phyloP scores from a whole-genome alignment of 2,888 invertebrate species.

The Oasisia sp. region DNA sequence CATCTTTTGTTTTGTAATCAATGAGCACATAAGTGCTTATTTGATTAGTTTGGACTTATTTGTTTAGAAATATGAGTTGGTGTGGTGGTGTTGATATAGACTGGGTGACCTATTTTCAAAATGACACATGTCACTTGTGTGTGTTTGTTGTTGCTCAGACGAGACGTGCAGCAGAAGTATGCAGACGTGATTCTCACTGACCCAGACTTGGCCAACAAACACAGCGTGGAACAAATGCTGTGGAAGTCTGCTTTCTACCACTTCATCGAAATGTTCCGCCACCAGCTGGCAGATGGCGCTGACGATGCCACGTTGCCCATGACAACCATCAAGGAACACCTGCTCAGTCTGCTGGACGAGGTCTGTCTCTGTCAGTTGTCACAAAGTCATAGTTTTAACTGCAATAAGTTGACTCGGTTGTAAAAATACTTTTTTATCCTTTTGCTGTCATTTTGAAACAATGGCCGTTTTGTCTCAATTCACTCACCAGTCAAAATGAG shows the following conservation, averaged over 20 bases:
- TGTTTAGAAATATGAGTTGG: too few species aligned
- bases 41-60: too few species aligned
- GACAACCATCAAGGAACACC: constrained; percentile 65
- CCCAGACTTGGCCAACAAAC: constrained; percentile 85
- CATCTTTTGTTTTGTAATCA: too few species aligned
- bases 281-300: constrained; percentile 73
- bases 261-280: constrained; percentile 84
- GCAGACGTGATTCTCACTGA: constrained; percentile 73
- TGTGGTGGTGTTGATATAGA: too few species aligned
- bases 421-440: too few species aligned
- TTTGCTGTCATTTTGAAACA: too few species aligned
- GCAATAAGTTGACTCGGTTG: too few species aligned
- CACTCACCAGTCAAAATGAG: too few species aligned
- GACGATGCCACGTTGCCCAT: background rate
- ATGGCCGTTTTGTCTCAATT: too few species aligned
- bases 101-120: background rate
- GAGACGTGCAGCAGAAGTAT: constrained; percentile 58
- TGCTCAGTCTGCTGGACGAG: constrained; percentile 80
- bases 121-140: background rate
- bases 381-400: background rate
- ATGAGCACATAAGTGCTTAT: too few species aligned
- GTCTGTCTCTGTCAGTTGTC: constrained; percentile 40
- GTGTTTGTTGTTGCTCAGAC: constrained; percentile 46
- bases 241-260: constrained; percentile 90
- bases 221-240: constrained; percentile 88